These are phyloP conservation scores for Meda fulgida DNA, from an alignment of 2,797 vertebrate genomes.

Conservation along the genomic window DNA sequence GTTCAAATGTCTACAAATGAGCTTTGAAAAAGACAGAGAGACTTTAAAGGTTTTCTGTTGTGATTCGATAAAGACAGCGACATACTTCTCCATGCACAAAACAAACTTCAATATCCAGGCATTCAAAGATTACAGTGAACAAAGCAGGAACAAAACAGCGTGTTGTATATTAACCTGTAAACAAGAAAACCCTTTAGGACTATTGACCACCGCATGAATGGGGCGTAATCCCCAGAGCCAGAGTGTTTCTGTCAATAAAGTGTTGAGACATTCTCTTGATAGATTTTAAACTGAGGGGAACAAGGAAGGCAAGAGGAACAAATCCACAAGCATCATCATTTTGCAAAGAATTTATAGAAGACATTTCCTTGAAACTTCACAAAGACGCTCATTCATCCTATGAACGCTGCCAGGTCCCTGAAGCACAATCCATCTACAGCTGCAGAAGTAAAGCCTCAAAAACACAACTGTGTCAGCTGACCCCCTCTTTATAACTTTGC, in stretches of 20 bases:
- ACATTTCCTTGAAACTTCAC: conserved; percentile 40
- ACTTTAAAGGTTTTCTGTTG: conserved; percentile 21
- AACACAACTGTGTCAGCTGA: conserved; percentile 35
- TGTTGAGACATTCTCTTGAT: not conserved
- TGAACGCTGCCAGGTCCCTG: conserved; percentile 15
- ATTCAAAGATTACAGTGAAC: conserved; percentile 35
- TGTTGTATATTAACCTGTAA: conserved; percentile 22
- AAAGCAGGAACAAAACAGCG: conserved; percentile 29
- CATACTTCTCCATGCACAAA: not conserved
- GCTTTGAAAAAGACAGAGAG: conserved; percentile 8
- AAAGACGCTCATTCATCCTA: conserved; percentile 38
- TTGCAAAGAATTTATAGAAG: conserved; percentile 42
- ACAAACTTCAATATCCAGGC: conserved; percentile 3
- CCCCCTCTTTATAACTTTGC: conserved; percentile 8
- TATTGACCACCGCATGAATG: conserved; percentile 22
- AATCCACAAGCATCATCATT: conserved; percentile 26
- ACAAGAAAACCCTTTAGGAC: conserved; percentile 20
- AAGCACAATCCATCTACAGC: conserved; percentile 41
- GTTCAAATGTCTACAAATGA: conserved; percentile 3
- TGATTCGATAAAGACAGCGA: conserved; percentile 12
- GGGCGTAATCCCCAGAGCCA: conserved; percentile 26
- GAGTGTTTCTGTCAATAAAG: conserved; percentile 41
- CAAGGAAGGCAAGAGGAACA: conserved; percentile 12
- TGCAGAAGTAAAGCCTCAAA: conserved; percentile 29
- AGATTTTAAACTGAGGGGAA: conserved; percentile 22